A percentile compares a stretch with the other conserved stretches of the same genome.
Evolutionary conservation across 2,113 vertebrate species (phyloP).

Genomic region (Xenopus laevis): DNA sequence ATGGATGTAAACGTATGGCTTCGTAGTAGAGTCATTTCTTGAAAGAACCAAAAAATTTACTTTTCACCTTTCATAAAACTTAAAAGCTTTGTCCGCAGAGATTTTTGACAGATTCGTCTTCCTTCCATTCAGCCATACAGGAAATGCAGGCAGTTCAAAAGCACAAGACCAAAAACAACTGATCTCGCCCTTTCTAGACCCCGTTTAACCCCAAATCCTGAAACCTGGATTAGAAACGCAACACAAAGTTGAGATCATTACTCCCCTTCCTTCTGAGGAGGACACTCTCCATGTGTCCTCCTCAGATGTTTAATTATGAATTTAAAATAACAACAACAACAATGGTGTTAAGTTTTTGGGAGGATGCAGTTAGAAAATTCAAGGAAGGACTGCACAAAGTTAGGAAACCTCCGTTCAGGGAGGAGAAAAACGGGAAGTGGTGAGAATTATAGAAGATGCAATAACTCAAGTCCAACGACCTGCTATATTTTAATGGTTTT

Average conservation of each 20-base stretch:
- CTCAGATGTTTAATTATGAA: slow-evolving; percentile 39
- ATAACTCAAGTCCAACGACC: neutral
- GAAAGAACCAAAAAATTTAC: slow-evolving; percentile 22
- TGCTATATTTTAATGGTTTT: neutral
- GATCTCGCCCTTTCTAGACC: slow-evolving; percentile 52
- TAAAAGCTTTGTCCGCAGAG: slow-evolving; percentile 46
- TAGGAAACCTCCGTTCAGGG: slow-evolving; percentile 64
- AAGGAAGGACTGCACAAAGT: slow-evolving; percentile 72
- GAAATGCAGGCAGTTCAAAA: slow-evolving; percentile 61
- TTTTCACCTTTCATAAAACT: slow-evolving; percentile 30
- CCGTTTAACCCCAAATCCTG: slow-evolving; percentile 66
- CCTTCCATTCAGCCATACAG: slow-evolving; percentile 67
- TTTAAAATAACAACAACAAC: slow-evolving; percentile 46
- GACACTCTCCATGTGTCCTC: slow-evolving; percentile 61
- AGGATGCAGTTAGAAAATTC: slow-evolving; percentile 74
- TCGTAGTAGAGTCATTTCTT: slow-evolving; percentile 13
- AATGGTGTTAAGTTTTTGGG: slow-evolving; percentile 70
- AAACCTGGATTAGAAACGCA: slow-evolving; percentile 67
- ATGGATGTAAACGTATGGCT: neutral
- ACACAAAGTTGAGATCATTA: slow-evolving; percentile 54
- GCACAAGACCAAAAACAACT: slow-evolving; percentile 52
- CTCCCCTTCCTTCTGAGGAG: slow-evolving; percentile 60
- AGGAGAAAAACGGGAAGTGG: slow-evolving; percentile 47
- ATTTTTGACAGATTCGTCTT: slow-evolving; percentile 63
- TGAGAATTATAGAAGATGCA: slow-evolving; percentile 1